Evolutionary conservation across 1,140 invertebrate species (phyloP).

Genomic region (Aricia agestis): DNA sequence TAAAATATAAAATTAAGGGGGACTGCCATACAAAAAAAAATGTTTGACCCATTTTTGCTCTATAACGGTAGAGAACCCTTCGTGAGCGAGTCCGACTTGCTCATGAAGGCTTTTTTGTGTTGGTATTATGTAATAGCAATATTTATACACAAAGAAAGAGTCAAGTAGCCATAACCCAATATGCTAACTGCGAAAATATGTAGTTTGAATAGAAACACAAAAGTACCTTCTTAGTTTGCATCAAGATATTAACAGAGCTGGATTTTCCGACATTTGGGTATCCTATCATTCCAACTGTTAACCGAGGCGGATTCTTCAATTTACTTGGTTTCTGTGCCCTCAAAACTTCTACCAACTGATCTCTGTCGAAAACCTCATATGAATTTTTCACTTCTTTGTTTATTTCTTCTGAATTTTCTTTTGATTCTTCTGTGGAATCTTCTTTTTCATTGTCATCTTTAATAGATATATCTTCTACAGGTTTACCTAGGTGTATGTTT

Average conservation of each 20-base stretch:
- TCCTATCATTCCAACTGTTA: slow-evolving; percentile 95
- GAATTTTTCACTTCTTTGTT: slow-evolving; percentile 44
- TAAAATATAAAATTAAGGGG: too few species aligned
- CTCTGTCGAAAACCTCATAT: slow-evolving; percentile 76
- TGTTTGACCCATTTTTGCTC: too few species aligned
- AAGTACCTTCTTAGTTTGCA: slow-evolving; percentile 93
- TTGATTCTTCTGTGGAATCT: too few species aligned
- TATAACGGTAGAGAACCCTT: too few species aligned
- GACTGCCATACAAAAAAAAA: too few species aligned
- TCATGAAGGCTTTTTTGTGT: too few species aligned
- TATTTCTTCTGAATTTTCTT: neutral
- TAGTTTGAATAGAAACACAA: too few species aligned
- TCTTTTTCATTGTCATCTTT: slow-evolving; percentile 16
- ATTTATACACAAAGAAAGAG: too few species aligned
- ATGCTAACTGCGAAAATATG: too few species aligned
- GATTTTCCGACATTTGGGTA: slow-evolving; percentile 99
- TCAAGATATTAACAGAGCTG: slow-evolving; percentile 96
- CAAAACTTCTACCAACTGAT: slow-evolving; percentile 82
- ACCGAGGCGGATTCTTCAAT: slow-evolving; percentile 78
- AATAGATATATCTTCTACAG: slow-evolving; percentile 42
- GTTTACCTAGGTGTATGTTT: slow-evolving; percentile 49
- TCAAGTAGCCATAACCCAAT: too few species aligned
- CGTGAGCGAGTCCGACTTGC: too few species aligned
- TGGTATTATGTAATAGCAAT: too few species aligned
- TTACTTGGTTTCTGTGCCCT: slow-evolving; percentile 80